Evolutionary conservation across 2,113 vertebrate species (phyloP).

Genomic region (Mormyrus lacerda): DNA sequence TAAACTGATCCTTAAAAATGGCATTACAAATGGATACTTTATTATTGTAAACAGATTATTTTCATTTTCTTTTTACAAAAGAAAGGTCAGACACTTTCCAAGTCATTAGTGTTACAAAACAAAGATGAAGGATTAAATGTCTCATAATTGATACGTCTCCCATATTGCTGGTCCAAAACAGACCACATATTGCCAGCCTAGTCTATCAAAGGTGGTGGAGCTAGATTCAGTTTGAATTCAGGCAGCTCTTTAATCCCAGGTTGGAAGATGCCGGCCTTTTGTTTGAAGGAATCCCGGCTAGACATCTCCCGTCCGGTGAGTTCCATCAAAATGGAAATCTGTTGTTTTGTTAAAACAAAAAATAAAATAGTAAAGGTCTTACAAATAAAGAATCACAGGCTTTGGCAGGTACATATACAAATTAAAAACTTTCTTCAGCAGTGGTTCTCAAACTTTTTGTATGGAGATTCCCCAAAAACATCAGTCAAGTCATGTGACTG

Average conservation of each 20-base stretch:
- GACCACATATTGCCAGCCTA: background rate
- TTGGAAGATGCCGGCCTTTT: background rate
- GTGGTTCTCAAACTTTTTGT: background rate
- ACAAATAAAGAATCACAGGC: background rate
- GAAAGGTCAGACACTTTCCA: background rate
- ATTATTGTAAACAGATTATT: background rate
- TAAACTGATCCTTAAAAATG: background rate
- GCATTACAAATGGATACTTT: background rate
- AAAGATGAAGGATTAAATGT: background rate
- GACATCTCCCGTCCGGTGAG: background rate
- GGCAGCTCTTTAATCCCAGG: background rate
- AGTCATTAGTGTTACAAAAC: background rate
- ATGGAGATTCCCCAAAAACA: background rate
- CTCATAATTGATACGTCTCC: background rate
- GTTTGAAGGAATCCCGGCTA: background rate
- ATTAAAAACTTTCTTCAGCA: background rate
- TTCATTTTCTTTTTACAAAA: background rate
- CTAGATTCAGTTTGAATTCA: conserved; percentile 16
- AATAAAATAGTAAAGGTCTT: background rate
- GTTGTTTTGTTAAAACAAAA: background rate
- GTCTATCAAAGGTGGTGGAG: conserved; percentile 12
- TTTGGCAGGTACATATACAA: background rate
- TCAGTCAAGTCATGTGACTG: background rate
- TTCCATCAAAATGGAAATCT: conserved; percentile 19
- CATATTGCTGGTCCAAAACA: background rate